phyloP scores from a whole-genome alignment of 1,140 invertebrate genomes.

The Drosophila insularis region DNA sequence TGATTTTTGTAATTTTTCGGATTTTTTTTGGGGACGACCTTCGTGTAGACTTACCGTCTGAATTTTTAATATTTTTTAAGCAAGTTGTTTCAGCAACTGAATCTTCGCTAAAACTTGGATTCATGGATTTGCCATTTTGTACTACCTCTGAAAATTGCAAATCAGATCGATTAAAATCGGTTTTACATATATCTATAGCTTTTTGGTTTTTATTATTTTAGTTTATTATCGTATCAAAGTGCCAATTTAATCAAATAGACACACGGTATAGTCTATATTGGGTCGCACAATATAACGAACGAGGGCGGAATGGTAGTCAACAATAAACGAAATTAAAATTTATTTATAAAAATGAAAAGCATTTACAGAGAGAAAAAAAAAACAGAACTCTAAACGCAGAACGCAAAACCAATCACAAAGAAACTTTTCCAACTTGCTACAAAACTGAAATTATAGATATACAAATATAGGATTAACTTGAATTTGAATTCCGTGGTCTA shows the following conservation, averaged over 20 bases:
- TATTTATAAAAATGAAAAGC: background rate
- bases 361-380: background rate
- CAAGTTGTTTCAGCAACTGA: constrained; percentile 89
- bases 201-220: constrained; percentile 3
- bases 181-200: constrained; percentile 27
- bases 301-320: constrained; percentile 11
- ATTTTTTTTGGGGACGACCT: constrained; percentile 59
- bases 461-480: background rate
- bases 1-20: constrained; percentile 18
- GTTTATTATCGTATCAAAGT: constrained; percentile 28
- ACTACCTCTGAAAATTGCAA: constrained; percentile 82
- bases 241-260: constrained; percentile 49
- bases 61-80: constrained; percentile 91
- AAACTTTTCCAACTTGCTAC: background rate
- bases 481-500: too few species aligned
- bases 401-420: background rate
- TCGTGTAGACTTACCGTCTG: constrained; percentile 88
- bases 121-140: constrained; percentile 84
- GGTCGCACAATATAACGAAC: constrained; percentile 57
- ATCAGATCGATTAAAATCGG: constrained; percentile 70
- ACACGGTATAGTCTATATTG: constrained; percentile 69
- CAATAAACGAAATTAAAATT: background rate
- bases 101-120: constrained; percentile 90
- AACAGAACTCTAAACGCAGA: background rate
- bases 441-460: background rate